These are phyloP conservation scores for Nymphicus hollandicus DNA, from an alignment of 2,113 vertebrate species.

Conservation along the genomic window DNA sequence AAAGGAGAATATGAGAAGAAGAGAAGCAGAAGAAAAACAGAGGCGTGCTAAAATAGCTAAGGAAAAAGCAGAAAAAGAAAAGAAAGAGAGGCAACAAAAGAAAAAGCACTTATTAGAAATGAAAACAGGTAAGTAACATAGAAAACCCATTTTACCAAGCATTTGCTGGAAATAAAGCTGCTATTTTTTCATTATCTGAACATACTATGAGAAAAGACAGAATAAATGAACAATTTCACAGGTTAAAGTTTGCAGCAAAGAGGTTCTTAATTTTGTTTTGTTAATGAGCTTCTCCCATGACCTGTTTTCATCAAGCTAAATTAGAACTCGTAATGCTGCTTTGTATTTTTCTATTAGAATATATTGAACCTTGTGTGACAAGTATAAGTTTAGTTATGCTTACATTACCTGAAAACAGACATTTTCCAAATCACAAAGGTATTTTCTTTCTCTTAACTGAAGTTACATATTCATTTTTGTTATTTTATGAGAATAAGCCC, in stretches of 20 bases:
- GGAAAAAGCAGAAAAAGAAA: slow-evolving; percentile 93
- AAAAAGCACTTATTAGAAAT: slow-evolving; percentile 90
- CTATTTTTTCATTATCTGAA: not conserved
- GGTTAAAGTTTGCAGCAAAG: not conserved
- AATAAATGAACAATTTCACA: not conserved
- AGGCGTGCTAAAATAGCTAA: slow-evolving; percentile 85
- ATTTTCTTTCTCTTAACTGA: not conserved
- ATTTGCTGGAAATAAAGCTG: not conserved
- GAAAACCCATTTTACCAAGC: not conserved
- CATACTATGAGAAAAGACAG: not conserved
- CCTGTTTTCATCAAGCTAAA: not conserved
- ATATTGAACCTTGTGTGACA: not conserved
- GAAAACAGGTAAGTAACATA: slow-evolving; percentile 83
- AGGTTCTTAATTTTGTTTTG: not conserved
- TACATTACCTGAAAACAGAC: not conserved
- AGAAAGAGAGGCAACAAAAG: slow-evolving; percentile 89
- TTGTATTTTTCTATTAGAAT: not conserved
- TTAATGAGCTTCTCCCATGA: not conserved
- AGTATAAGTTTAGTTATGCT: not conserved
- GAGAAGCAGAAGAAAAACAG: slow-evolving; percentile 91
- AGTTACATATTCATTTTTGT: not conserved
- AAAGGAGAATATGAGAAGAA: slow-evolving; percentile 87
- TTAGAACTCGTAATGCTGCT: not conserved
- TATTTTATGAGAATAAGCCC: not conserved
- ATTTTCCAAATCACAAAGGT: not conserved